Evolutionary conservation across 2,888 invertebrate species (phyloP), one percentile per base, ranked within the genome.

Genomic region (Byasa hedistus): DNA sequence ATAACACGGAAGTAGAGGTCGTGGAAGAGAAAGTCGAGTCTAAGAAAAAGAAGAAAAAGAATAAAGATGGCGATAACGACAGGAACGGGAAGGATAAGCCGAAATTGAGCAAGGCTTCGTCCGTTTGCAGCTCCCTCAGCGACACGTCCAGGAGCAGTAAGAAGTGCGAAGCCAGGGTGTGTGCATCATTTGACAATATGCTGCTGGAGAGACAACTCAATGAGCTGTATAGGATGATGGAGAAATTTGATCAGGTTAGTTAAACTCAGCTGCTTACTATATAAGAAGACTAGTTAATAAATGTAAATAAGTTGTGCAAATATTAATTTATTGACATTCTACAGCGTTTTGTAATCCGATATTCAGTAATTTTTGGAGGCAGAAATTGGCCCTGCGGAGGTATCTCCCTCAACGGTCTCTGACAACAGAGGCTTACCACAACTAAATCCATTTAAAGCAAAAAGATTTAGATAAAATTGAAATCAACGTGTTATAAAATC

Each of bases 121-220:
- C 90, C 0, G 79, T 87, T 12, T 85, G 89, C 61, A 89, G 89
- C 39, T 89, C 90, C 0, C 61, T 82, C 0, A 85, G 85, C 58
- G 89, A 90, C 63, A 81, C 82, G 78, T 86, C 86, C 60, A 78
- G 75, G n/a, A 74, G 78, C 0, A 83, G 84, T 60, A 72, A 70
- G 5, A 79, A 77, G 51, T 69, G 69, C 24, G 73, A 72, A 2
- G 73, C 75, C 57, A 77, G 70, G 58, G 36, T 56, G 21, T 69
- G 0, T 85, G 87, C 63, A 89, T 90, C 62, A 82, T 55, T 89
- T 67, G 81, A 93, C 76, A 72, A 87, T 73, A 72, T 86, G 55
- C 86, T 89, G 27, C 69, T 94, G 67, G 94, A 94, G 77, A 83
- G 92, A 48, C 86, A 91, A 36, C 71, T 94, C 57, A 93, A 93